Evolutionary conservation across 2,797 vertebrate species (phyloP), one percentile per base, ranked within the genome.

Genomic region (Peromyscus attwateri): DNA sequence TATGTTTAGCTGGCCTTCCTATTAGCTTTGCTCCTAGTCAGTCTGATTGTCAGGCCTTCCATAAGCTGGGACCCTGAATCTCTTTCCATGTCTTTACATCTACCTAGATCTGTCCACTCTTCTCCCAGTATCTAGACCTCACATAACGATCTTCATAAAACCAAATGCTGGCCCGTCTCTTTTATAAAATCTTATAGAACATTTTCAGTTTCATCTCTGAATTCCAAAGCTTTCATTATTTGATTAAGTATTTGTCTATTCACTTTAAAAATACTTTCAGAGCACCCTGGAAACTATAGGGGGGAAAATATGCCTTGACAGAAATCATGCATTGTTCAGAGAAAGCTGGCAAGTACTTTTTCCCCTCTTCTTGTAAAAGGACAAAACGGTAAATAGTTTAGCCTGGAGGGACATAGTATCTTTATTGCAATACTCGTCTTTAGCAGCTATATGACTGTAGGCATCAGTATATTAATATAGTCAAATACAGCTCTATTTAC

Each of bases 211-310:
- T 64, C 11, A 92, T 57, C 25, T 93, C n/a, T 93, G 27, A 92
- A 73, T 89, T 95, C 27, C 7, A 60, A 11, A 83, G n/a, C 7
- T 81, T 92, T 94, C 68, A 85, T 94, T 79, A 10, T 89, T 25
- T 94, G 34, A 88, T 91, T 87, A 95, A 14, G 71, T 93, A 93
- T 96, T 92, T 89, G n/a, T 52, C 40, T 71, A 88, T 55, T 84
- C 73, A 95, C 57, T 97, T 96, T 25, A 75, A 90, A 83, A 70
- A 87, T 87, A 91, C 80, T 92, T 91, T 88, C 52, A 71, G 91
- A 91, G 55, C 31, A 60, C 37, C 80, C 60, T 84, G 49, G 70
- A 80, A 60, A 88, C 14, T 49, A 31, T n/a, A 66, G 13, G 5
- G 17, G 84, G 52, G 40, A 46, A 84, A 31, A 70, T n/a, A 43